A percentile compares a stretch with the other conserved stretches of the same genome.
Evolutionary conservation across 2,113 vertebrate genomes (phyloP).

Genomic region (Eleginops maclovinus): DNA sequence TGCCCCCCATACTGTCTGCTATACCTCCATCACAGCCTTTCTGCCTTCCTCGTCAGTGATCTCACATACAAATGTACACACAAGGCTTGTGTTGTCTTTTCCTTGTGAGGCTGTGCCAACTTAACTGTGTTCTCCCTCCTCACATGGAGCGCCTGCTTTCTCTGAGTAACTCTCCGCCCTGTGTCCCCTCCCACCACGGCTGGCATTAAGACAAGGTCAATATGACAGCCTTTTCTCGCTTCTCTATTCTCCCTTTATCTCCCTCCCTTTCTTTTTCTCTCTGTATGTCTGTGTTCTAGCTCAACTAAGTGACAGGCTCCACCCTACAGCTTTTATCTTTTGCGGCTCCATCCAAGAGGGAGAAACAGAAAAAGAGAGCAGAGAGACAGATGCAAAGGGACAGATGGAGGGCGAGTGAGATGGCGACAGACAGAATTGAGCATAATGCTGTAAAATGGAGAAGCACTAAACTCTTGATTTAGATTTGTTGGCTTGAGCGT

Average conservation of each 20-base stretch:
- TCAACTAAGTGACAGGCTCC: constrained; percentile 72
- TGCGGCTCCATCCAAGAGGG: constrained; percentile 60
- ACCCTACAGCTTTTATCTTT: constrained; percentile 78
- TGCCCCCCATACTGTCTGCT: constrained; percentile 47
- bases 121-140: constrained; percentile 64
- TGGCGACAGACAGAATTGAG: constrained; percentile 63
- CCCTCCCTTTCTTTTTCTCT: constrained; percentile 36
- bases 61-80: constrained; percentile 52
- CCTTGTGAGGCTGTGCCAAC: constrained; percentile 61
- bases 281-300: constrained; percentile 49
- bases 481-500: constrained; percentile 41
- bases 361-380: constrained; percentile 48
- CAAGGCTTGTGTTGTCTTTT: constrained; percentile 71
- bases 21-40: constrained; percentile 56
- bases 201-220: constrained; percentile 81
- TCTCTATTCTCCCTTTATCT: constrained; percentile 52
- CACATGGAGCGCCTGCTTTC: constrained; percentile 68
- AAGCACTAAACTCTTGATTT: constrained; percentile 57
- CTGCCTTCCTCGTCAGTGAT: constrained; percentile 41
- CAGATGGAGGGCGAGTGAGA: constrained; percentile 71
- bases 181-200: constrained; percentile 53
- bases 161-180: constrained; percentile 52
- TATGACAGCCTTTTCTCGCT: constrained; percentile 66
- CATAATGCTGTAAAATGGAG: constrained; percentile 66
- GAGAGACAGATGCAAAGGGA: constrained; percentile 72